Conservation (phyloP, 2,113 vertebrate species). For the Centropristis striata region DNA sequence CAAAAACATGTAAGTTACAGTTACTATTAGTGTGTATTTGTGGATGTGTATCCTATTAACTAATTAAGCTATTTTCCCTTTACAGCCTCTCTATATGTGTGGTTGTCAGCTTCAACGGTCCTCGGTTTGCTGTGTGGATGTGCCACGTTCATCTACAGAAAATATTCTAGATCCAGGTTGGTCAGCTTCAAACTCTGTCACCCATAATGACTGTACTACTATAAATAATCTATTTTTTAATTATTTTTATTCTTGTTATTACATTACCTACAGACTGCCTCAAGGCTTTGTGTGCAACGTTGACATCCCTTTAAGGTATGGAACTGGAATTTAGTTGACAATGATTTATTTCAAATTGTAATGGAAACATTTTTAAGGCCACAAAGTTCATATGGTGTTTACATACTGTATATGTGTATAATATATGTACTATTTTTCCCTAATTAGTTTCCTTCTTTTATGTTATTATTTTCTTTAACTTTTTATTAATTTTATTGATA, state of each 20-base stretch:
- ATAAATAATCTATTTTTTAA: neutral
- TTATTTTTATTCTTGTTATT: neutral
- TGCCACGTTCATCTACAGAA: constrained; percentile 9
- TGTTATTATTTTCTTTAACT: too few species aligned
- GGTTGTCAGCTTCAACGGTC: neutral
- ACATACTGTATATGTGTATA: too few species aligned
- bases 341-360: neutral
- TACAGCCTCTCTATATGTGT: neutral
- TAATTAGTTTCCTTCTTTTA: too few species aligned
- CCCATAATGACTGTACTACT: neutral
- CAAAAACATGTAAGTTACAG: constrained; percentile 25
- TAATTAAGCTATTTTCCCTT: neutral
- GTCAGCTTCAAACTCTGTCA: neutral
- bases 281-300: neutral
- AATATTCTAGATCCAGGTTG: constrained; percentile 30
- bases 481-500: too few species aligned
- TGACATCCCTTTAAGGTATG: neutral
- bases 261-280: neutral
- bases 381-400: neutral
- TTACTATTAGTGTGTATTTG: neutral
- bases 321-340: neutral
- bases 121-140: constrained; percentile 35
- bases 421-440: too few species aligned
- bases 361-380: constrained; percentile 5
- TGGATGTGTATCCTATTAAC: neutral